Percentiles rank a stretch among this genome's conserved stretches.
phyloP scores from a whole-genome alignment of 2,888 invertebrate species.

The Furcula furcula region DNA sequence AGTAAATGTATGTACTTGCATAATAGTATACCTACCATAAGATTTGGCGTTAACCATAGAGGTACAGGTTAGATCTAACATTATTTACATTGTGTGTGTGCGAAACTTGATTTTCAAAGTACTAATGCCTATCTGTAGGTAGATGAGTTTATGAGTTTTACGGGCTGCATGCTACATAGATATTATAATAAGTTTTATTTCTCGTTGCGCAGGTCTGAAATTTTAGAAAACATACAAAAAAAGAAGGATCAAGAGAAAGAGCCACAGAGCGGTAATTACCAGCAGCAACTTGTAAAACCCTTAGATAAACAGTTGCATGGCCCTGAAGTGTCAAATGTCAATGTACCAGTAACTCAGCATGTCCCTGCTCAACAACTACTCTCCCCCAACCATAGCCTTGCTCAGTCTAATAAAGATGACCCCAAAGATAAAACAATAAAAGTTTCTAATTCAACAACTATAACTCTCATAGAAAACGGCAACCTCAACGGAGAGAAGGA shows the following conservation, averaged over 20 bases:
- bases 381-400: conserved; percentile 54
- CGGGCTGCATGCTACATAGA: no score
- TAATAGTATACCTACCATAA: no score
- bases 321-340: conserved; percentile 48
- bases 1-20: no score
- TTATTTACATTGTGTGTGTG: no score
- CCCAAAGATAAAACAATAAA: conserved; percentile 69
- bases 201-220: conserved; percentile 85
- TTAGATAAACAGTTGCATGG: conserved; percentile 48
- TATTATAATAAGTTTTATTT: no score
- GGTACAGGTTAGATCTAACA: no score
- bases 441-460: conserved; percentile 71
- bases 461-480: conserved; percentile 68
- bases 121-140: no score
- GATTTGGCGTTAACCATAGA: no score
- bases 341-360: conserved; percentile 62
- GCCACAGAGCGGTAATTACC: conserved; percentile 52
- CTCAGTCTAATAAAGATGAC: conserved; percentile 59
- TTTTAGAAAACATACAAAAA: conserved; percentile 82
- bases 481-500: conserved; percentile 63
- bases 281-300: conserved; percentile 52
- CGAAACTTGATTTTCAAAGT: no score
- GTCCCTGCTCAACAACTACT: conserved; percentile 63
- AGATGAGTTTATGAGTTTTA: no score
- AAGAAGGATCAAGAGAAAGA: conserved; percentile 73